A percentile compares a stretch with the other conserved stretches of the same genome.
Evolutionary conservation across 2,888 invertebrate genomes (phyloP).

Genomic region (Ichneumoninae sp.): DNA sequence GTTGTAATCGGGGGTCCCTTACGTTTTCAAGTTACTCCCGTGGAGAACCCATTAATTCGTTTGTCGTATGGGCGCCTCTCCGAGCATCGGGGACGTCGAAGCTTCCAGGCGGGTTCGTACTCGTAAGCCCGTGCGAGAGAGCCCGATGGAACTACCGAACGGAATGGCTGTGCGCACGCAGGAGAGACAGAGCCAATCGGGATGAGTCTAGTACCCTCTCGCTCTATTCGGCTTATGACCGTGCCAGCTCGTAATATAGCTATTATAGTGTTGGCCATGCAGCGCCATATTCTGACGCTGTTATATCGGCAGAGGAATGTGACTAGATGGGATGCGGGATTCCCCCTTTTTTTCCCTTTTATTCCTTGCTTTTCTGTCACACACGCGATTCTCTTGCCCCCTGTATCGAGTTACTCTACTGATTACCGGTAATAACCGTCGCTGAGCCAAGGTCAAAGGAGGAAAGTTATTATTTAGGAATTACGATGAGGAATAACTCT

Average conservation of each 20-base stretch:
- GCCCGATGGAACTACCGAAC: conserved; percentile 4
- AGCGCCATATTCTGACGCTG: conserved; percentile 54
- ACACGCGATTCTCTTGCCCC: conserved; percentile 59
- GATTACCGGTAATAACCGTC: conserved; percentile 26
- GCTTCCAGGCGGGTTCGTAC: neutral
- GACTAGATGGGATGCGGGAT: conserved; percentile 43
- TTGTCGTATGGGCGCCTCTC: conserved; percentile 49
- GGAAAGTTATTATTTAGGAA: conserved; percentile 17
- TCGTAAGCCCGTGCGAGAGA: neutral
- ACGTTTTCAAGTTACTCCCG: conserved; percentile 56
- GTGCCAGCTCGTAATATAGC: conserved; percentile 54
- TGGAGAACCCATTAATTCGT: conserved; percentile 58
- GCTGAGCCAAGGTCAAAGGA: conserved; percentile 24
- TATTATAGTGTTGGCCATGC: conserved; percentile 46
- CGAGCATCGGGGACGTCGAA: conserved; percentile 28
- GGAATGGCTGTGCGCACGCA: neutral
- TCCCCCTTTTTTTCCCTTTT: conserved; percentile 18
- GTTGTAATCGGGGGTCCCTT: conserved; percentile 54
- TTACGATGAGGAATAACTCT: conserved; percentile 26
- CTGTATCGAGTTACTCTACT: conserved; percentile 44
- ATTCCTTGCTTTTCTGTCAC: conserved; percentile 20
- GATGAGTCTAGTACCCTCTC: conserved; percentile 12
- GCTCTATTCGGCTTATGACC: conserved; percentile 31
- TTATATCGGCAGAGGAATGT: conserved; percentile 51
- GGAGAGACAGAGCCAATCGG: conserved; percentile 1